These are phyloP conservation scores for Sycophila sp. DNA, from an alignment of 1,140 invertebrate genomes.

Conservation along the genomic window DNA sequence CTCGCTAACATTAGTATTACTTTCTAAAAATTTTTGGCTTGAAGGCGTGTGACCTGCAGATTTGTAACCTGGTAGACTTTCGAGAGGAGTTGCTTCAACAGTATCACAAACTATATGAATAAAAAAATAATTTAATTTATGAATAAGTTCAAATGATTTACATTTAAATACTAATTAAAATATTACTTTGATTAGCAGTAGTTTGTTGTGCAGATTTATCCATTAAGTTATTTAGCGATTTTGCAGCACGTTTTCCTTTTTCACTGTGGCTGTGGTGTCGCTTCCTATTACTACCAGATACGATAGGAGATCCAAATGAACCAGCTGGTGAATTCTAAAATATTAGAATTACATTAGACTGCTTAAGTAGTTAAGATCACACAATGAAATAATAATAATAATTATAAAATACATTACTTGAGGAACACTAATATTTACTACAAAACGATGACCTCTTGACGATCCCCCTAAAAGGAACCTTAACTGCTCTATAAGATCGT, in stretches of 20 bases:
- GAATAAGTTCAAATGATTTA: not conserved
- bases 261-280: conserved; percentile 55
- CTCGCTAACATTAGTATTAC: conserved; percentile 2
- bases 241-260: conserved; percentile 50
- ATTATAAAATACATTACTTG: conserved; percentile 46
- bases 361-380: too few species aligned
- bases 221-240: conserved; percentile 29
- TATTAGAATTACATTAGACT: conserved; percentile 23
- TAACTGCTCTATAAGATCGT: conserved; percentile 58
- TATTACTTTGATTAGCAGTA: conserved; percentile 38
- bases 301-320: conserved; percentile 51
- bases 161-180: not conserved
- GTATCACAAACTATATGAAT: conserved; percentile 42
- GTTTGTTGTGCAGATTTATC: conserved; percentile 46
- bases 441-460: conserved; percentile 55
- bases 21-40: conserved; percentile 4
- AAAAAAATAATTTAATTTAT: conserved; percentile 15
- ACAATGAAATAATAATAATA: not conserved
- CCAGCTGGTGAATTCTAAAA: conserved; percentile 48
- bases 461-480: conserved; percentile 58
- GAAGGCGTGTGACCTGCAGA: conserved; percentile 41
- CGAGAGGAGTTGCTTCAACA: conserved; percentile 56
- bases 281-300: conserved; percentile 56
- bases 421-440: conserved; percentile 64
- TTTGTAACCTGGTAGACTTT: conserved; percentile 61